These are phyloP conservation scores for Pandemis heparana DNA, from an alignment of 2,888 invertebrate species.

Conservation along the genomic window DNA sequence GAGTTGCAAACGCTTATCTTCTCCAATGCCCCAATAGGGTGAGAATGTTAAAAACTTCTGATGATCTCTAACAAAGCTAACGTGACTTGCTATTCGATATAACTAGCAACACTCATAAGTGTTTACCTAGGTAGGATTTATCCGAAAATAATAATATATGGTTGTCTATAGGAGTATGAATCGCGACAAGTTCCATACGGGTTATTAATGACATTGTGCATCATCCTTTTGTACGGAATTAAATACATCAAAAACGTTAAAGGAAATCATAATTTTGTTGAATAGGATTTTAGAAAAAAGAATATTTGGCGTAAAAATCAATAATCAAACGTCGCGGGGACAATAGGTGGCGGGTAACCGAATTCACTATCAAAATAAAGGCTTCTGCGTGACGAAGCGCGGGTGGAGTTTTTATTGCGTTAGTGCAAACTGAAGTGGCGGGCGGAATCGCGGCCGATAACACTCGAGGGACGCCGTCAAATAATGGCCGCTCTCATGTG, in stretches of 20 bases:
- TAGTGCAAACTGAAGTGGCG: slow-evolving; percentile 66
- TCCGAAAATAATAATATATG: slow-evolving; percentile 37
- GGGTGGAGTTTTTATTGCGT: slow-evolving; percentile 80
- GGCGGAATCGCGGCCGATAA: slow-evolving; percentile 58
- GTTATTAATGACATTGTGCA: slow-evolving; percentile 82
- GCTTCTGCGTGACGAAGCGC: slow-evolving; percentile 76
- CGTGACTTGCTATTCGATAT: slow-evolving; percentile 56
- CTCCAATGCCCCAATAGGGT: not conserved
- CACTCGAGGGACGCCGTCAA: slow-evolving; percentile 40
- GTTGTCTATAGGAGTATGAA: slow-evolving; percentile 59
- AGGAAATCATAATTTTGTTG: slow-evolving; percentile 79
- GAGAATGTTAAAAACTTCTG: slow-evolving; percentile 4
- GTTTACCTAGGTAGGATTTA: slow-evolving; percentile 33
- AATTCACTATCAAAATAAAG: slow-evolving; percentile 82
- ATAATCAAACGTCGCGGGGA: slow-evolving; percentile 78
- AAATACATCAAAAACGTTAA: slow-evolving; percentile 73
- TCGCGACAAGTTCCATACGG: slow-evolving; percentile 79
- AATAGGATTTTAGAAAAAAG: slow-evolving; percentile 76
- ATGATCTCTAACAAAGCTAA: slow-evolving; percentile 26
- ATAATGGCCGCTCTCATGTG: slow-evolving; percentile 22
- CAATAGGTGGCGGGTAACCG: slow-evolving; percentile 80
- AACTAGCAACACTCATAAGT: slow-evolving; percentile 34
- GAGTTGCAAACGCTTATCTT: not conserved
- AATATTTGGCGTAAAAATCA: slow-evolving; percentile 85
- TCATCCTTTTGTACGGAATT: slow-evolving; percentile 71